Evolutionary conservation across 2,888 invertebrate species (phyloP), one percentile per base, ranked within the genome.

Genomic region (Oscheius sp.): DNA sequence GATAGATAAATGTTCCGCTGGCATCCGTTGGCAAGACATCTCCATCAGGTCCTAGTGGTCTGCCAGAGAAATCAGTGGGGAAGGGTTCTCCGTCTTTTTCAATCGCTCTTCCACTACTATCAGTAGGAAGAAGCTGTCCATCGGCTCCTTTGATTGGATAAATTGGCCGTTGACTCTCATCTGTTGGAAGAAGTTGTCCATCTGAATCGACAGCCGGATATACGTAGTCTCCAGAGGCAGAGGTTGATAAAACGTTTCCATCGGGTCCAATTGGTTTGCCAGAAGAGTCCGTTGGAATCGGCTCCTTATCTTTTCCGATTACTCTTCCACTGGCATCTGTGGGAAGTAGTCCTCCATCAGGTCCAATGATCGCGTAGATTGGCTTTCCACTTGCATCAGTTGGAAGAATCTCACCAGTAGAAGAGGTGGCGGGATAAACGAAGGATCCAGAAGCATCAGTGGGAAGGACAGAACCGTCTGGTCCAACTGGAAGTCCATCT

Each of bases 61-160:
- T 30, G 20, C 79, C 79, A n/a, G n/a, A n/a, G n/a, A n/a, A n/a
- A 32, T 72, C 66, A 6, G 12, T 44, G 4, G 51, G 56, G 12
- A 78, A 28, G 28, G 72, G 72, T 44, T 33, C 67, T 38, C 82
- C 82, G 20, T 74, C 72, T 24, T 82, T 81, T 14, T 30, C 12
- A 17, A 64, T 12, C 30, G 74, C 72, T 38, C 59, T 71, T 32
- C 74, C 74, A 26, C 14, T 49, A 36, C 69, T 76, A 51, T 82
- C 80, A 51, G 63, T 36, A 49, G 62, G 2, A 5, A 70, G 66
- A 12, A 51, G 38, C 26, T 59, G 17, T 26, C 69, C 74, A 30
- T 77, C 77, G 14, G 77, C 64, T 8, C 77, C 72, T 24, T 83
- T 80, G n/a, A n/a, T n/a, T n/a, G n/a, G n/a, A 41, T 73, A 67